A percentile compares a stretch with the other conserved stretches of the same genome.
These are phyloP conservation scores for Perccottus glenii DNA, from an alignment of 2,113 vertebrate species.

Conservation along the genomic window DNA sequence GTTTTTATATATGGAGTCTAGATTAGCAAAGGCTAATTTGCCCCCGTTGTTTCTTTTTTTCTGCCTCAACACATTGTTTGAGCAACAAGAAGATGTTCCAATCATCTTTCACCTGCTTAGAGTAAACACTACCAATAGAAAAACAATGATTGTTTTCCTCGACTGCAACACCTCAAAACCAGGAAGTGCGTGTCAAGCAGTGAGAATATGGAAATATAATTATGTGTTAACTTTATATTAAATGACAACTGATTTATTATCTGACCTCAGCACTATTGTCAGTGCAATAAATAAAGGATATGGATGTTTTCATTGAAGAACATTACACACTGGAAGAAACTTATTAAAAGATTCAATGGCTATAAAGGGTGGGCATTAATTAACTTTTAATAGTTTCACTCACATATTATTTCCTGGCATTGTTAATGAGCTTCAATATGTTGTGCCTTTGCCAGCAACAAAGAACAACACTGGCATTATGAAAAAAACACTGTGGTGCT, in stretches of 20 bases:
- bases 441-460: neutral
- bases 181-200: conserved; percentile 6
- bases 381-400: neutral
- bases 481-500: neutral
- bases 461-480: neutral
- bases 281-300: neutral
- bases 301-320: neutral
- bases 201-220: neutral
- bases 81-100: conserved; percentile 62
- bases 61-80: conserved; percentile 69
- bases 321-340: neutral
- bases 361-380: conserved; percentile 3
- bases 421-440: conserved; percentile 7
- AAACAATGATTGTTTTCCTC: conserved; percentile 36
- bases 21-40: conserved; percentile 24
- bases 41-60: conserved; percentile 81
- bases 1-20: neutral
- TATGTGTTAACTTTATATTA: conserved; percentile 12
- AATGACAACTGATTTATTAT: neutral
- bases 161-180: conserved; percentile 27
- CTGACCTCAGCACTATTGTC: neutral
- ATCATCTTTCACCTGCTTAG: conserved; percentile 76
- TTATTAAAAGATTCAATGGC: neutral
- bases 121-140: conserved; percentile 24
- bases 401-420: neutral